phyloP scores from a whole-genome alignment of 2,797 vertebrate genomes.

The Kryptolebias ocellatus region DNA sequence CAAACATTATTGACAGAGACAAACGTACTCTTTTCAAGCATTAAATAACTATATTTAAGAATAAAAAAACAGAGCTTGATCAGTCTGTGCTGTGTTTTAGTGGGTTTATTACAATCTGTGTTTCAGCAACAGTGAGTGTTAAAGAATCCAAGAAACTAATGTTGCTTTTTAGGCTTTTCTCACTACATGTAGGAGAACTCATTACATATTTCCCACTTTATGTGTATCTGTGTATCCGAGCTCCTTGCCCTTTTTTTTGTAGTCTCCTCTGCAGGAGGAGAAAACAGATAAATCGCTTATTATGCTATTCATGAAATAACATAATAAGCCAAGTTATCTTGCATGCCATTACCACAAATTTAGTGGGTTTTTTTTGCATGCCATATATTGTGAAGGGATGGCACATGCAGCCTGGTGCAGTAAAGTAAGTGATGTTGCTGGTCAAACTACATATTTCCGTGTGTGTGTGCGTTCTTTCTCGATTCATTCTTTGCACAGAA shows the following conservation, averaged over 20 bases:
- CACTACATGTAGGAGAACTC: conserved; percentile 53
- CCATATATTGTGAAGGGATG: background rate
- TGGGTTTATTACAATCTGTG: conserved; percentile 37
- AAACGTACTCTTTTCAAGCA: conserved; percentile 38
- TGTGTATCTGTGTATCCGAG: conserved; percentile 49
- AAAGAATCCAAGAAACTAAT: conserved; percentile 37
- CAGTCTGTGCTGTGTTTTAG: conserved; percentile 37
- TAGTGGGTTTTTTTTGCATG: background rate
- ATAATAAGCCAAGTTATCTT: background rate
- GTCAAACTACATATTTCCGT: background rate
- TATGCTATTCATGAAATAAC: background rate
- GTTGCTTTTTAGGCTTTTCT: conserved; percentile 55
- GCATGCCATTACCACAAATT: background rate
- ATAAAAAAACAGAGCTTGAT: conserved; percentile 32
- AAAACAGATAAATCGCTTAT: too few relatives aligned
- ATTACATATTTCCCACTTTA: conserved; percentile 48
- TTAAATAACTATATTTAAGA: conserved; percentile 39
- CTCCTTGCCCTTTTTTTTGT: conserved; percentile 31
- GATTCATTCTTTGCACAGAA: background rate
- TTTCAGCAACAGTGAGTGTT: conserved; percentile 28
- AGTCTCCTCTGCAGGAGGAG: conserved; percentile 12
- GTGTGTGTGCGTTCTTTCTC: background rate
- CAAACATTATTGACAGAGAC: conserved; percentile 46
- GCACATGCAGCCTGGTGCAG: background rate
- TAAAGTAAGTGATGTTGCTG: background rate